Evolutionary conservation across 1,140 invertebrate genomes (phyloP).

Genomic region (Penaeus vannamei): DNA sequence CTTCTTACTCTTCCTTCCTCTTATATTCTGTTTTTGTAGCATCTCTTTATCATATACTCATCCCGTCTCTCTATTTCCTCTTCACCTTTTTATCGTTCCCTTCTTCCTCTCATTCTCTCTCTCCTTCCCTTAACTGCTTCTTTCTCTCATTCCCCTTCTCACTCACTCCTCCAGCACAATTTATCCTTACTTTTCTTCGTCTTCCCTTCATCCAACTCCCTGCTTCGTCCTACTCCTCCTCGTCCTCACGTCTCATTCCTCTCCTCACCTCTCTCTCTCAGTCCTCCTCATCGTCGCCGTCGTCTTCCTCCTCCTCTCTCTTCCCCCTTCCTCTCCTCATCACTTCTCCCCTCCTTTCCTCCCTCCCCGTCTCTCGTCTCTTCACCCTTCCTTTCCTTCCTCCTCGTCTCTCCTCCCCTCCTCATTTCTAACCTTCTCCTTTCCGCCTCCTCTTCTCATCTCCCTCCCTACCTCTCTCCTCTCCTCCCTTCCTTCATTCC

Average conservation of each 20-base stretch:
- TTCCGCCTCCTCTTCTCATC: not conserved
- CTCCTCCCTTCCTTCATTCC: not conserved
- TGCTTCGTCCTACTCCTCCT: not conserved
- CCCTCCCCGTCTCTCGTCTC: slow-evolving; percentile 10
- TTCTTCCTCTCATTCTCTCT: not conserved
- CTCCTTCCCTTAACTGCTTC: not conserved
- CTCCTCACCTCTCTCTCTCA: too few species aligned
- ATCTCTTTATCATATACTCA: too few species aligned
- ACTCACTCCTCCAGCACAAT: too few species aligned
- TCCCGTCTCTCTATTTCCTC: not conserved
- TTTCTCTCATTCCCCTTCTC: not conserved
- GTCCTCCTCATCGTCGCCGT: slow-evolving; percentile 3
- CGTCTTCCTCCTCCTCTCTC: not conserved
- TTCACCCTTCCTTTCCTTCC: not conserved
- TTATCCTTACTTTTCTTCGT: not conserved
- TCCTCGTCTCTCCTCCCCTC: not conserved
- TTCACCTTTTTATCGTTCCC: not conserved
- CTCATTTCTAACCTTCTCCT: not conserved
- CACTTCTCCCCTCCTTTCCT: not conserved
- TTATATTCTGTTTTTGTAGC: too few species aligned
- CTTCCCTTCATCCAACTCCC: not conserved
- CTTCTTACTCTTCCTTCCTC: not conserved
- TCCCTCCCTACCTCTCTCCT: not conserved
- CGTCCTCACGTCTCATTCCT: not conserved
- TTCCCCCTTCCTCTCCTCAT: not conserved